Percentiles rank a stretch among this genome's conserved stretches.
Evolutionary conservation across 2,888 invertebrate genomes (phyloP).

Genomic region (Drosophila vallismaia): DNA sequence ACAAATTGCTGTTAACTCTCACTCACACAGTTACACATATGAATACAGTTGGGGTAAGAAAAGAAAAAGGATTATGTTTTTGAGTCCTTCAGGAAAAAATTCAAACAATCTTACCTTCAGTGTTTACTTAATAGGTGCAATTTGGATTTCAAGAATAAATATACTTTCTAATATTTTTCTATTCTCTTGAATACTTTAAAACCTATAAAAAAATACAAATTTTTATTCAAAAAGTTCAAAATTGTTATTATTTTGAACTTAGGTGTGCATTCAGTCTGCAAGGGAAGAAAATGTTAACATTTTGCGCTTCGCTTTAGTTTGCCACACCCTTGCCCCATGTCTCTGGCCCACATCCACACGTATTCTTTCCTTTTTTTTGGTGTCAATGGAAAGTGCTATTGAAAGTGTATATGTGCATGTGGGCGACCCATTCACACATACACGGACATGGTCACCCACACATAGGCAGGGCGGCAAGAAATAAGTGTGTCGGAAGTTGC

Average conservation of each 20-base stretch:
- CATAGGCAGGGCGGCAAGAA: slow-evolving; percentile 45
- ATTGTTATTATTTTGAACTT: background rate
- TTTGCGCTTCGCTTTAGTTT: slow-evolving; percentile 18
- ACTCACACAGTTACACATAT: slow-evolving; percentile 29
- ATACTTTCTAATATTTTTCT: no score
- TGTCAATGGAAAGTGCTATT: slow-evolving; percentile 73
- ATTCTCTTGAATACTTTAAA: no score
- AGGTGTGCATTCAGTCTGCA: slow-evolving; percentile 6
- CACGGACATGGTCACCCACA: slow-evolving; percentile 25
- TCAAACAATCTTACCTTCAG: no score
- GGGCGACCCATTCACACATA: slow-evolving; percentile 49
- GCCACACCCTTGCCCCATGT: slow-evolving; percentile 8
- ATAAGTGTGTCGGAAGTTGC: slow-evolving; percentile 72
- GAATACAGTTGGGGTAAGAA: background rate
- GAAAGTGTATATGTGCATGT: slow-evolving; percentile 52
- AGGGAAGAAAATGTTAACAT: slow-evolving; percentile 37
- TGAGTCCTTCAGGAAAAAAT: background rate
- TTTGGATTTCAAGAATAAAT: no score
- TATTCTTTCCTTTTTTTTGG: slow-evolving; percentile 47
- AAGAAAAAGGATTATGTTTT: background rate
- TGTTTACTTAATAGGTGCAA: no score
- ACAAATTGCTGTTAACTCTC: slow-evolving; percentile 76
- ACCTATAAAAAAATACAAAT: no score
- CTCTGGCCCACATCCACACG: slow-evolving; percentile 3
- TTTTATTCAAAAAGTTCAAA: no score